A percentile compares a stretch with the other conserved stretches of the same genome.
phyloP scores from a whole-genome alignment of 1,140 invertebrate species.

The Aleiodes sp. region DNA sequence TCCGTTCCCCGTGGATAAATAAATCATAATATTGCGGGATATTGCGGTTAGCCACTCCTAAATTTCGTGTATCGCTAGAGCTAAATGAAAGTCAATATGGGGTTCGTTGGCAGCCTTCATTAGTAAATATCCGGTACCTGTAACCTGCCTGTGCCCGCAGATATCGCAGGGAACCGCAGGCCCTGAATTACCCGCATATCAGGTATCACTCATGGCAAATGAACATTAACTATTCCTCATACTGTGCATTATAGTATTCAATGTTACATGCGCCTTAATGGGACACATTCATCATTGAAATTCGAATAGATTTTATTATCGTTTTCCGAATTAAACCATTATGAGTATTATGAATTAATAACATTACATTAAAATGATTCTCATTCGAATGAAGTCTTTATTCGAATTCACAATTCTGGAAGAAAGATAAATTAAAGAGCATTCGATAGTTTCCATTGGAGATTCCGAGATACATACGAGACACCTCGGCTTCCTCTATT shows the following conservation, averaged over 20 bases:
- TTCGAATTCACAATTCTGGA: not conserved
- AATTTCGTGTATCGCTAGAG: too few species aligned
- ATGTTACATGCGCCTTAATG: not conserved
- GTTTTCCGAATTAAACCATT: not conserved
- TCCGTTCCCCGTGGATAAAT: not conserved
- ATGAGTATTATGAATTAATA: too few species aligned
- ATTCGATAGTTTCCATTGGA: not conserved
- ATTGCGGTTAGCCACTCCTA: too few species aligned
- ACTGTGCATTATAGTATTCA: not conserved
- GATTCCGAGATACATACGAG: slow-evolving; percentile 5
- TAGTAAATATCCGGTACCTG: slow-evolving; percentile 3
- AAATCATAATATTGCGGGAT: too few species aligned
- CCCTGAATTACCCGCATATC: slow-evolving; percentile 5
- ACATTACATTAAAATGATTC: not conserved
- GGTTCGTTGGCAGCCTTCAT: not conserved
- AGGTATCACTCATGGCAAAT: slow-evolving; percentile 1
- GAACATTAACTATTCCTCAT: not conserved
- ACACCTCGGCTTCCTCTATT: slow-evolving; percentile 11
- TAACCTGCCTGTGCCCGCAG: not conserved
- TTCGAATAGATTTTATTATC: not conserved
- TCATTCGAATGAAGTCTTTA: not conserved
- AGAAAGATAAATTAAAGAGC: not conserved
- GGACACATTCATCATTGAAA: not conserved
- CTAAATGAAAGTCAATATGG: not conserved
- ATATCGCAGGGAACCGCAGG: slow-evolving; percentile 17